Percentiles rank a stretch among this genome's conserved stretches.
These are phyloP conservation scores for Drosophila austrosaltans DNA, from an alignment of 2,888 invertebrate genomes.

Conservation along the genomic window DNA sequence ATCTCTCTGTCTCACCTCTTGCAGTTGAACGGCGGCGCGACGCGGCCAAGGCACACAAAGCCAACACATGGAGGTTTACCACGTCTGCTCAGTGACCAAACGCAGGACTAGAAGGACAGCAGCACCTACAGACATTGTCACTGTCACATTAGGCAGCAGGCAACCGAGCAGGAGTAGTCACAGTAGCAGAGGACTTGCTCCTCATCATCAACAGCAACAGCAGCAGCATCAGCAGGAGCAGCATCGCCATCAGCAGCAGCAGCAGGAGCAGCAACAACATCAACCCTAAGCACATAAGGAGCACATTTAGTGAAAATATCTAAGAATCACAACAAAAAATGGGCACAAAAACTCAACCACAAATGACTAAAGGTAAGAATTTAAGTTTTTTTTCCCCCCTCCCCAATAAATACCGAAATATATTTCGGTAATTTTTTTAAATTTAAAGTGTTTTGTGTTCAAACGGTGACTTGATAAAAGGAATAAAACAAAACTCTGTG, in stretches of 20 bases:
- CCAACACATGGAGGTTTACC: conserved; percentile 68
- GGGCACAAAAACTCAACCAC: conserved; percentile 82
- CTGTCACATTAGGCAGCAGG: conserved; percentile 9
- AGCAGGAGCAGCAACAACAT: conserved; percentile 24
- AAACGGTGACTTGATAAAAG: too few species aligned
- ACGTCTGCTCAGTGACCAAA: conserved; percentile 37
- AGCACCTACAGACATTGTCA: conserved; percentile 19
- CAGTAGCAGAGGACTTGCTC: conserved; percentile 14
- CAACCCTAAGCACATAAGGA: conserved; percentile 19
- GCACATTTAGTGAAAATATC: neutral
- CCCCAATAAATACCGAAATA: neutral
- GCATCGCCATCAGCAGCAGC: neutral
- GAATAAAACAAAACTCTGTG: too few species aligned
- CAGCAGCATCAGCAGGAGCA: neutral
- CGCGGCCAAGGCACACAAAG: conserved; percentile 71
- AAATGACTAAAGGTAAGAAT: conserved; percentile 77
- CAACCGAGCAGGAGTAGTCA: conserved; percentile 32
- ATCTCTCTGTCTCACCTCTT: neutral
- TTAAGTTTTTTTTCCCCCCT: neutral
- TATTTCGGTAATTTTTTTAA: neutral
- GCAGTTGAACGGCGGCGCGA: conserved; percentile 55
- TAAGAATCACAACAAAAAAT: conserved; percentile 56
- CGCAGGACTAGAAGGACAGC: conserved; percentile 22
- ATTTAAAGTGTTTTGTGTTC: too few species aligned
- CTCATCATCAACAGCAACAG: neutral